Evolutionary conservation across 2,888 invertebrate genomes (phyloP).

Genomic region (Eupeodes latifasciatus): DNA sequence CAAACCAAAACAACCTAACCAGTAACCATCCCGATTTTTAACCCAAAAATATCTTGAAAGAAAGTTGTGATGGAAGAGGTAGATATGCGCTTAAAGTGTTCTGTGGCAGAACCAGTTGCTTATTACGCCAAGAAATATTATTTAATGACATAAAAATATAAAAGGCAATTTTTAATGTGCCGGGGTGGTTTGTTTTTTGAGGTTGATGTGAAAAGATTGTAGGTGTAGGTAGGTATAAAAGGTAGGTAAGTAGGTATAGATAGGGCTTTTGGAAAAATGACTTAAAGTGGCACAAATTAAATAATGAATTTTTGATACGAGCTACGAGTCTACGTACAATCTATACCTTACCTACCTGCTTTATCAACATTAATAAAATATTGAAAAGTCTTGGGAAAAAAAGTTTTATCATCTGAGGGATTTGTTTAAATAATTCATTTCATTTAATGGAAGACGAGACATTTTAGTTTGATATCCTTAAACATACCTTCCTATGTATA

Average conservation of each 20-base stretch:
- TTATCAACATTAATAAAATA: background rate
- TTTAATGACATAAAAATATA: slow-evolving; percentile 47
- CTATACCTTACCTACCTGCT: no score
- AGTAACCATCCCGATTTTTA: no score
- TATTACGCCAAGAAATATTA: slow-evolving; percentile 42
- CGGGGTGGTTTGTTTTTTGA: background rate
- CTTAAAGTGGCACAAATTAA: slow-evolving; percentile 14
- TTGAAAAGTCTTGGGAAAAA: background rate
- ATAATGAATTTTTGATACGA: slow-evolving; percentile 18
- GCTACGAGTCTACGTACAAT: no score
- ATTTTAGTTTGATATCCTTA: background rate
- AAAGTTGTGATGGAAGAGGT: slow-evolving; percentile 2
- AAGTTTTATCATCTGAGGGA: background rate
- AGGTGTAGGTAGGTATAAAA: background rate
- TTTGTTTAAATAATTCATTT: background rate
- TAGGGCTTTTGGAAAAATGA: background rate
- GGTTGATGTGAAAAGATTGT: background rate
- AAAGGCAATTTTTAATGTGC: slow-evolving; percentile 27
- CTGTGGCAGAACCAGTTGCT: slow-evolving; percentile 42
- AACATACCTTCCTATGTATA: background rate
- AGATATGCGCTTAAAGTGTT: slow-evolving; percentile 33
- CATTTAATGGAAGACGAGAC: background rate
- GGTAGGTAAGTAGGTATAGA: background rate
- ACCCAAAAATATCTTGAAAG: background rate
- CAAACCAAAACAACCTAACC: no score